Base-by-base conservation (phyloP, 2,113 vertebrate species). In the Poeciliopsis prolifica region DNA sequence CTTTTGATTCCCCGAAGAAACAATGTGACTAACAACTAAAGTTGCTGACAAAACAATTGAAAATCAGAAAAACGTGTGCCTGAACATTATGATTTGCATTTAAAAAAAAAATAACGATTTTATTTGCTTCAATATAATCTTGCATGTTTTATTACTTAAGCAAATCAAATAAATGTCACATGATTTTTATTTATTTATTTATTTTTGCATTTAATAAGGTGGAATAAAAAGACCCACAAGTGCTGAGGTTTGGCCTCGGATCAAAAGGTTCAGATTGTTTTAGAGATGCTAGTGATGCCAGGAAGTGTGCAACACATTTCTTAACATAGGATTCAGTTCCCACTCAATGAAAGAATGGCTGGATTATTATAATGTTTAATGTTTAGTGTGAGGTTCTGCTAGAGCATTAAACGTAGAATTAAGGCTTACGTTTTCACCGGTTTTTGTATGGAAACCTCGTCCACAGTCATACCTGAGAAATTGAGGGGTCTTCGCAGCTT, bases 401-500 rank as follows among this genome's bases (percentile, higher is more conserved):
- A n/a, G 9, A n/a, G 51, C 19, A 24, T 58, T 58, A 58, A 58
- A 58, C 8, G 10, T 48, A 17, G 17, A 48, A 19, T 48, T 15
- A 42, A 42, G 14, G 14, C 40, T 22, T 58, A 3, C 3, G 3
- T 24, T 54, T 54, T 8, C 7, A 54, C 22, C 6, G 24, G 5
- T 54, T n/a, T 28, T 42, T 13, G 35, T 42, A 26, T 8, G 14
- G 12, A 40, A 67, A 77, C 12, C 48, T 78, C 24, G 7, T n/a
- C 65, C 51, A 2, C 19, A 71, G 5, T 26, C 63, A 86, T 29
- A 96, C 96, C 95, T 58, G 96, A 97, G 88, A 97, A 97, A 70
- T 92, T 94, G 65, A 97, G 88, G 0, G 96, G 94, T 0, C 82
- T 94, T 24, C 13, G 90, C n/a, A 99, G 94, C 87, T 93, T 95